These are phyloP conservation scores for Onychostruthus taczanowskii DNA, from an alignment of 2,113 vertebrate species.

Conservation along the genomic window DNA sequence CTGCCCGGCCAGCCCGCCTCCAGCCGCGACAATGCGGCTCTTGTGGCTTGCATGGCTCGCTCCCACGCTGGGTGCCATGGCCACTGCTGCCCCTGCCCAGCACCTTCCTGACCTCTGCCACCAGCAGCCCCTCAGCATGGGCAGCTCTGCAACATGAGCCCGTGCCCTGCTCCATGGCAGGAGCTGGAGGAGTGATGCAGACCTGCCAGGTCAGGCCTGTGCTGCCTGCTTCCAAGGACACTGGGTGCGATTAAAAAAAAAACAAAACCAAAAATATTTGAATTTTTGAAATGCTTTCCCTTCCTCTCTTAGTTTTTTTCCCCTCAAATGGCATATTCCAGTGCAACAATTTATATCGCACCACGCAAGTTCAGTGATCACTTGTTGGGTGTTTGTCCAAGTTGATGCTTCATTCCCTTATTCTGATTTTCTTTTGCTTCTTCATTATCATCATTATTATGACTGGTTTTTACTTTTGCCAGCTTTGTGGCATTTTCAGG, in stretches of 20 bases:
- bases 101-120: background rate
- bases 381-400: rapidly evolving
- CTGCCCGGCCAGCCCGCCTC: background rate
- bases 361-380: background rate
- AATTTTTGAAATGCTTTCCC: background rate
- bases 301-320: background rate
- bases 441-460: background rate
- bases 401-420: background rate
- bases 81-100: background rate
- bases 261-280: background rate
- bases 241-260: rapidly evolving
- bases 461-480: background rate
- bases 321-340: background rate
- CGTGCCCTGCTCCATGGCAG: background rate
- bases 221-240: background rate
- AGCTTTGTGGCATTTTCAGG: background rate
- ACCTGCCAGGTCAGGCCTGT: background rate
- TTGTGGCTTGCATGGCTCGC: background rate
- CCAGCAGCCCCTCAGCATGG: background rate
- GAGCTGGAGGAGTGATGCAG: background rate
- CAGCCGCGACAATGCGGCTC: background rate
- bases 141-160: background rate
- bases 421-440: background rate
- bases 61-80: background rate
- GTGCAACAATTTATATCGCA: background rate